Evolutionary conservation across 2,797 vertebrate genomes (phyloP), one percentile per base, ranked within the genome.

Genomic region (Cynopterus sphinx): DNA sequence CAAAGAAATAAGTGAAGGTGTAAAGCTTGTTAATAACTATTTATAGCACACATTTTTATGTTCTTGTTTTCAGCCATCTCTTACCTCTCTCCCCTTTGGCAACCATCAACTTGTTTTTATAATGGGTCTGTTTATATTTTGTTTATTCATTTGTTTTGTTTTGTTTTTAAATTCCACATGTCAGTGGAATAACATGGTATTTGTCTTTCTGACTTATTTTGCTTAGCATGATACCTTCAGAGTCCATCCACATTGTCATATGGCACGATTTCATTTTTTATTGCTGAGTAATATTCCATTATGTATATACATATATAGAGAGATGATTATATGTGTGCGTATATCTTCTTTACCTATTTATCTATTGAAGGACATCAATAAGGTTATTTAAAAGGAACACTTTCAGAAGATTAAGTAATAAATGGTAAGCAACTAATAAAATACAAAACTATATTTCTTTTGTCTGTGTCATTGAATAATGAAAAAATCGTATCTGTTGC

Each of bases 351-450:
- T 78, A 39, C 26, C 53, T 53, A 78, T 57, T 78, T 15, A 78
- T 57, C 33, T 57, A 28, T 39, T 57, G 33, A 78, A 78, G 53
- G 33, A 41, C 24, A 57, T 41, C 75, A 57, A 28, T 57, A 78
- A 41, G 9, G 26, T 33, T 57, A 28, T 78, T 39, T 78, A 78
- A 78, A 84, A 70, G 15, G 57, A 89, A 16, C 39, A 83, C 55
- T 41, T 82, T 87, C 28, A 70, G 36, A 28, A 28, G 26, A 95
- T 87, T 78, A 71, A 87, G 51, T 90, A 91, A 89, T 63, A 85
- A 88, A 68, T 33, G 39, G 33, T 79, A 87, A 70, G 33, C 89
- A 94, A 79, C 59, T 28, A 41, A 70, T 55, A 83, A 82, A 87
- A 90, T n/a, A 33, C 28, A 79, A 73, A 53, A 65, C 21, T 49